Conservation (phyloP, 2,113 vertebrate species). For the Sorex fumeus region DNA sequence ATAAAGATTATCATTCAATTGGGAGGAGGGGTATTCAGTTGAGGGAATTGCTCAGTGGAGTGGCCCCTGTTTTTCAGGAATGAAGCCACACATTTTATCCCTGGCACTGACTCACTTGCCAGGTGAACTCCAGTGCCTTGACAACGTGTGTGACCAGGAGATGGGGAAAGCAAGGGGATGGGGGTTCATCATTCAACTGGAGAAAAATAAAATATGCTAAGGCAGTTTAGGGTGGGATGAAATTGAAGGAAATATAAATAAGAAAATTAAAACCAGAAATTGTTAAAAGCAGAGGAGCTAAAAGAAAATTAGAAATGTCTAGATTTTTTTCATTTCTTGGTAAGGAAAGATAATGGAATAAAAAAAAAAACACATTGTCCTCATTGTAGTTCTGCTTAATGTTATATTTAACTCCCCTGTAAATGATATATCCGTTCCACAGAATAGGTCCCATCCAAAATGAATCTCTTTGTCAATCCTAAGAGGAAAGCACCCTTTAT, state of each 20-base stretch:
- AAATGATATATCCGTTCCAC: slow-evolving; percentile 53
- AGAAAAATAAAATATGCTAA: neutral
- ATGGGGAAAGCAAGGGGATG: no score
- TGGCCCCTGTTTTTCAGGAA: no score
- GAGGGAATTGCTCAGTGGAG: no score
- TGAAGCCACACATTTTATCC: no score
- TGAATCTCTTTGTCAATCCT: slow-evolving; percentile 53
- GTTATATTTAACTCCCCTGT: slow-evolving; percentile 59
- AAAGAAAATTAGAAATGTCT: slow-evolving; percentile 16
- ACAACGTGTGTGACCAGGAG: no score
- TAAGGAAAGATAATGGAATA: slow-evolving; percentile 53
- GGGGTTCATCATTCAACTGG: neutral
- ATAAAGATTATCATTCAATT: slow-evolving; percentile 38
- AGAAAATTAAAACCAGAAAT: slow-evolving; percentile 57
- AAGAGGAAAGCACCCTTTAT: slow-evolving; percentile 30
- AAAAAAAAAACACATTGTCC: neutral
- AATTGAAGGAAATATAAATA: slow-evolving; percentile 21
- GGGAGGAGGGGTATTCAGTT: neutral
- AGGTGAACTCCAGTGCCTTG: no score
- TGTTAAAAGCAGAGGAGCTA: slow-evolving; percentile 11
- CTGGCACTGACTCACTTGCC: no score
- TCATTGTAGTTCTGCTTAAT: neutral
- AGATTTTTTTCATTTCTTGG: slow-evolving; percentile 49
- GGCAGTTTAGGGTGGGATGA: slow-evolving; percentile 3
- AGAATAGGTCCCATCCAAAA: slow-evolving; percentile 46